Conservation (phyloP, 1,140 invertebrate genomes). For the Holotrichia oblita region DNA sequence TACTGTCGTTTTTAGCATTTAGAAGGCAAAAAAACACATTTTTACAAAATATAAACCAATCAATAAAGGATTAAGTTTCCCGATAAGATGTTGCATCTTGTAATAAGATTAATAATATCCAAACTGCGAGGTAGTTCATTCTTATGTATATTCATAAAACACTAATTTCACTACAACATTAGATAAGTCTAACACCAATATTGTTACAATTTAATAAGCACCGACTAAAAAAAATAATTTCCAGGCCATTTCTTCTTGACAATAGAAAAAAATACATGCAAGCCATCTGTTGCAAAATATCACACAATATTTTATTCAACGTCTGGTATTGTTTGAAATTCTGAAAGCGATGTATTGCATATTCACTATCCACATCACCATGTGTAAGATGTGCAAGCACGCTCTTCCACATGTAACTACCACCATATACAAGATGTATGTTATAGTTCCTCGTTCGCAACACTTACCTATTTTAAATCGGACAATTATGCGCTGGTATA, state of each 20-base stretch:
- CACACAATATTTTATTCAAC: not conserved
- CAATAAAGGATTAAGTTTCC: too few species aligned
- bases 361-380: conserved; percentile 2
- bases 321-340: not conserved
- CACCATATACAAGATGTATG: not conserved
- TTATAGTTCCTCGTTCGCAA: conserved; percentile 2
- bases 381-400: not conserved
- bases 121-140: too few species aligned
- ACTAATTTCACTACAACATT: not conserved
- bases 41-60: too few species aligned
- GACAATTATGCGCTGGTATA: not conserved
- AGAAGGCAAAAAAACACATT: too few species aligned
- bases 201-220: not conserved
- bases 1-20: too few species aligned
- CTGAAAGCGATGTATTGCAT: not conserved
- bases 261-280: not conserved
- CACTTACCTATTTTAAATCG: not conserved
- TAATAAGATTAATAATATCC: too few species aligned
- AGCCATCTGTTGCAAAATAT: not conserved
- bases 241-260: not conserved
- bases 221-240: not conserved
- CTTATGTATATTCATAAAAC: too few species aligned
- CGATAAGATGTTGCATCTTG: too few species aligned
- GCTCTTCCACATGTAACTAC: too few species aligned
- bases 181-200: not conserved